Evolutionary conservation across 2,888 invertebrate species (phyloP), one percentile per base, ranked within the genome.

Genomic region (Brenthis daphne): DNA sequence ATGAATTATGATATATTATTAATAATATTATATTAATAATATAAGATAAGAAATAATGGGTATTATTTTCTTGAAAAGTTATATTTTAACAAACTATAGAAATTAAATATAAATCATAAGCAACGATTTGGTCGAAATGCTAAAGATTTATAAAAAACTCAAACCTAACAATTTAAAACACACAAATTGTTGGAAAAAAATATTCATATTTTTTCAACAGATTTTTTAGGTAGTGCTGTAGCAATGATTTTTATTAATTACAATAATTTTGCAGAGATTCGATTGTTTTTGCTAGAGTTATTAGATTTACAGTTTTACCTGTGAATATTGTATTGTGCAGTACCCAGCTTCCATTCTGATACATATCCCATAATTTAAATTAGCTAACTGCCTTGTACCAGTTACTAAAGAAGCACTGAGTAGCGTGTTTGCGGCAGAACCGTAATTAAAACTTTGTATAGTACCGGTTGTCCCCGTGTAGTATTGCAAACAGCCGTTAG

Each of bases 401-500:
- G 92, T 90, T 33, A 92, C 92, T n/a, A 94, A 88, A 0, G 94
- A 92, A 3, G 94, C 92, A 8, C 93, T 89, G 14, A 93, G 84
- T 0, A 87, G 87, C 1, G 94, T 91, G 79, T 95, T 95, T 13
- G 94, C 94, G 0, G 94, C 93, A 1, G 94, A 91, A 0, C 95
- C 96, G 82, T 96, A 97, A 85, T 97, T 97, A 77, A 97, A 97
- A 83, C 96, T 96, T 58, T 87, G 93, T 4, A 96, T 95, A 0
- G 94, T 95, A 3, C 95, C 96, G 0, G 94, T 83, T 0, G 85
- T 79, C 0, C 92, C 93, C 47, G 94, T 95, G 81, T 95, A 95
- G 83, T 96, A 97, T 87, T 96, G 96, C 33, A 97, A 89, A 79
- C 97, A 97, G 50, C 97, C 97, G 67, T 95, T 94, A 1, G 97